Percentiles rank a stretch among this genome's conserved stretches.
Evolutionary conservation across 2,113 vertebrate species (phyloP).

Genomic region (Pterophyllum scalare): DNA sequence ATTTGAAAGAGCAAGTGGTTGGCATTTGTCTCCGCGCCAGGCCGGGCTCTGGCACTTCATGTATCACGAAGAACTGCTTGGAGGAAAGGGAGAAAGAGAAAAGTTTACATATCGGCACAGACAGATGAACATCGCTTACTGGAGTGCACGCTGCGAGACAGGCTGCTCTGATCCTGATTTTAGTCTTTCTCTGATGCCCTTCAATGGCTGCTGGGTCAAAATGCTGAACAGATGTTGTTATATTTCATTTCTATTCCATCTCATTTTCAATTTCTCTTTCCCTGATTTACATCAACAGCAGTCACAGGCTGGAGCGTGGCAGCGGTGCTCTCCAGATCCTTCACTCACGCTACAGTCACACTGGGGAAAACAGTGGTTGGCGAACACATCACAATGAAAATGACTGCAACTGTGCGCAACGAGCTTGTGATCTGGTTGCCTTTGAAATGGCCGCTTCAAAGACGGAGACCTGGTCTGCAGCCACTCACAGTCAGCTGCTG

Average conservation of each 20-base stretch:
- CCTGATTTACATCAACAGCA: neutral
- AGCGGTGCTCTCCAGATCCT: neutral
- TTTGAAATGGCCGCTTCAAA: neutral
- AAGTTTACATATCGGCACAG: slow-evolving; percentile 66
- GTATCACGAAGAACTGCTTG: slow-evolving; percentile 66
- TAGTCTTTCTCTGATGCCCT: neutral
- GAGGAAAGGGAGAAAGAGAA: slow-evolving; percentile 50
- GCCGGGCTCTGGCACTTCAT: slow-evolving; percentile 64
- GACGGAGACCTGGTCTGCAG: neutral
- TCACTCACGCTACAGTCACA: too few relatives aligned
- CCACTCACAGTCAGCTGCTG: neutral
- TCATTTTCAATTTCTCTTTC: neutral
- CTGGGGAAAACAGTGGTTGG: too few relatives aligned
- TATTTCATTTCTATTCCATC: neutral
- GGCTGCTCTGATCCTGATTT: neutral
- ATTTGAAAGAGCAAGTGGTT: slow-evolving; percentile 74
- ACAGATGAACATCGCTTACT: slow-evolving; percentile 73
- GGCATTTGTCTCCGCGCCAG: slow-evolving; percentile 76
- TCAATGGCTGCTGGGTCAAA: neutral
- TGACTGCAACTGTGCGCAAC: neutral
- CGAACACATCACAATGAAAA: neutral
- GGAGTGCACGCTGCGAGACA: slow-evolving; percentile 51
- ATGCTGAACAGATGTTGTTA: too few relatives aligned
- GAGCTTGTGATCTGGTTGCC: neutral
- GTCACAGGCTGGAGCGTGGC: accelerated